Base-by-base conservation (phyloP, 2,797 vertebrate species). In the Neopelma chrysocephalum region DNA sequence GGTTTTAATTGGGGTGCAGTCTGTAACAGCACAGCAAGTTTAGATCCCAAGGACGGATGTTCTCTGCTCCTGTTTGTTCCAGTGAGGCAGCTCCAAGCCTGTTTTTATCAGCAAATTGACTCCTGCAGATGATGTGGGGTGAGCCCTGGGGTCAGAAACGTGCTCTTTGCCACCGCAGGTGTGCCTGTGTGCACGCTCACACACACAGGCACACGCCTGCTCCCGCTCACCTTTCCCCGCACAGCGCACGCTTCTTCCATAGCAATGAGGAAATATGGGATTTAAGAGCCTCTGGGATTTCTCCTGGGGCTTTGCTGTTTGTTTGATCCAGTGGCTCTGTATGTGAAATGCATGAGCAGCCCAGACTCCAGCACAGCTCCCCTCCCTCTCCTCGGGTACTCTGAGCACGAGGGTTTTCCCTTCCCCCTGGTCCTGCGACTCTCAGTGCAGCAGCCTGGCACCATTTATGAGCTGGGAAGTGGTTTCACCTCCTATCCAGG, bases 131-230 rank as follows among this genome's bases (percentile, higher is more conserved):
- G 86, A 56, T 64, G 60, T 0, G 1, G 53, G 53, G 16, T 34
- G 42, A 77, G 36, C 25, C 29, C 3, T 22, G 9, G 66, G n/a
- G 26, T 81, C 53, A 70, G 72, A 62, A 85, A 25, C 0, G 2
- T 62, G 70, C 15, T 64, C n/a, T 47, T 66, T 58, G 45, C 61
- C 75, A 51, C 5, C 18, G 10, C 27, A 11, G 43, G 40, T 11
- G 6, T 21, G 42, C 1, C 1, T 15, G 43, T 57, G 58, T 31
- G 18, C 32, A 7, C 18, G 2, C 18, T 15, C 73, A 12, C 34
- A 7, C 54, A 47, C 45, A 22, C 0, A 1, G 7, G 11, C 13
- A 2, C 43, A 10, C 25, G 1, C 3, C 0, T 22, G 47, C 51
- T 54, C 58, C 71, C 29, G 53, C 77, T 79, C 72, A 42, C 51